Conservation (phyloP, 1,140 invertebrate species). For the Drosophila simulans region DNA sequence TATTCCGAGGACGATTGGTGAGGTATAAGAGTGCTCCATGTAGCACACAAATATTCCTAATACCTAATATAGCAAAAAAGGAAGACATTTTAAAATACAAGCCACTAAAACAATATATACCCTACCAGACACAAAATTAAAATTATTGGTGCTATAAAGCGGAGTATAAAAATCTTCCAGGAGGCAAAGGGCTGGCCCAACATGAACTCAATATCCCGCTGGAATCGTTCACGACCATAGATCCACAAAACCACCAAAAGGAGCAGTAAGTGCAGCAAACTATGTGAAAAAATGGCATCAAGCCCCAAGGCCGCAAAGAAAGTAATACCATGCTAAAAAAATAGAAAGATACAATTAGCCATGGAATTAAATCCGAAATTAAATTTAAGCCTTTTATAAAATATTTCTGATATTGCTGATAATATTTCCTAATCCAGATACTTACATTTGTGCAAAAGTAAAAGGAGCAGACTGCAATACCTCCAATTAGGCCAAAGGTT, state of each 20-base stretch:
- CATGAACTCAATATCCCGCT: slow-evolving; percentile 92
- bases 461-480: slow-evolving; percentile 41
- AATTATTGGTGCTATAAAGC: slow-evolving; percentile 70
- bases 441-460: slow-evolving; percentile 70
- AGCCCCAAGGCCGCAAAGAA: slow-evolving; percentile 43
- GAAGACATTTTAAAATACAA: neutral
- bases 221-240: slow-evolving; percentile 90
- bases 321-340: slow-evolving; percentile 51
- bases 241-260: slow-evolving; percentile 90
- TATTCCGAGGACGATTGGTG: neutral
- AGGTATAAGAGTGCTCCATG: slow-evolving; percentile 37
- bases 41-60: neutral
- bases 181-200: slow-evolving; percentile 88
- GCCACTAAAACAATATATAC: fast-evolving
- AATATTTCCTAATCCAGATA: neutral
- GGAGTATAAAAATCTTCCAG: slow-evolving; percentile 72
- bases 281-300: slow-evolving; percentile 87
- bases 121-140: slow-evolving; percentile 55
- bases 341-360: neutral
- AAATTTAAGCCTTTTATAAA: no score
- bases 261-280: slow-evolving; percentile 89
- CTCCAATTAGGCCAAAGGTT: slow-evolving; percentile 51
- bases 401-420: no score
- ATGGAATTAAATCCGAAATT: no score
- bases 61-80: neutral